Evolutionary conservation across 2,113 vertebrate species (phyloP), one percentile per base, ranked within the genome.

Genomic region (Aix galericulata): DNA sequence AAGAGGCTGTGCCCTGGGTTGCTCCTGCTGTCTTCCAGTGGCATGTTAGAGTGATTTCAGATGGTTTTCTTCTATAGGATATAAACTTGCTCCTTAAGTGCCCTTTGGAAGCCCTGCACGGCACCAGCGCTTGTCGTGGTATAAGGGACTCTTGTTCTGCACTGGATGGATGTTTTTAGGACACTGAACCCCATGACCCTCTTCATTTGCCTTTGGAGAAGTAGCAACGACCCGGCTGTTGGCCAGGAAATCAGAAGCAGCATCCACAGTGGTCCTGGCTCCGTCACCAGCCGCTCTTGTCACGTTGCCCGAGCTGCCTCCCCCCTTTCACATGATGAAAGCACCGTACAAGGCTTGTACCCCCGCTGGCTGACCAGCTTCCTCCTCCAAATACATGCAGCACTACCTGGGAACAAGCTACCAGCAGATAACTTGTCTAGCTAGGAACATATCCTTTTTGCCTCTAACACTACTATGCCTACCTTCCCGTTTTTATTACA

Each of bases 1-100:
- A 40, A 53, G 66, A n/a, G 8, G 9, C 69, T 56, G 8, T 9
- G 25, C 42, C 29, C 40, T 63, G 60, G 16, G 4, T 64, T 77
- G 79, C 25, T 73, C 27, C 6, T 0, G 1, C 32, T 64, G 6
- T 76, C 44, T 76, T 48, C 64, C n/a, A n/a, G 36, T 6, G 27
- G 27, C 42, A 9, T 2, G 1, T 58, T 36, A 15, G 32, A 38
- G 34, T n/a, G 48, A 31, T 84, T 87, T 87, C 44, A n/a, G 7
- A 5, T 5, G 6, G 6, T 42, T 67, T 86, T 82, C 36, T 82
- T 25, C 64, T 55, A 8, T 21, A 36, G 44, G 27, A 11, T 68
- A 0, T 3, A 17, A 67, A 18, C 9, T 56, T 34, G 14, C 5
- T 22, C 27, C 0, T 0, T 15, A 22, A 52, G 15, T 17, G 20